A percentile compares a stretch with the other conserved stretches of the same genome.
These are phyloP conservation scores for Monodelphis domestica DNA, from an alignment of 2,797 vertebrate species.

Conservation along the genomic window DNA sequence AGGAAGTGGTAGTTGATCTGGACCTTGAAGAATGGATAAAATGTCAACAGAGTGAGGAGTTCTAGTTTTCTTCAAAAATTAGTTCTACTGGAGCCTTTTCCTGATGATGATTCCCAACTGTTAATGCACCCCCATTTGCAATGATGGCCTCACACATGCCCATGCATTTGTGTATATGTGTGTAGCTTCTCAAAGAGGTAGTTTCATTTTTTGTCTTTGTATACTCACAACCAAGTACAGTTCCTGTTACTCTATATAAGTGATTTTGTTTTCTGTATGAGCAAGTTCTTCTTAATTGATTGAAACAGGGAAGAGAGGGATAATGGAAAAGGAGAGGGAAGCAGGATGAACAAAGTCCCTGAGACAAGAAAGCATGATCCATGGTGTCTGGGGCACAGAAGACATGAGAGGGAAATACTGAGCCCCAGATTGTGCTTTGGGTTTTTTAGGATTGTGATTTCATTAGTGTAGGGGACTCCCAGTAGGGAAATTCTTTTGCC, in stretches of 20 bases:
- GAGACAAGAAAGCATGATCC: background rate
- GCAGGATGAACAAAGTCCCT: background rate
- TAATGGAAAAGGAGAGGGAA: background rate
- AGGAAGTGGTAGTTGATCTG: background rate
- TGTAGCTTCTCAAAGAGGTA: background rate
- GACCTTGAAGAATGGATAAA: background rate
- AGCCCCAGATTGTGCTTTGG: background rate
- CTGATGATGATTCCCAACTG: background rate
- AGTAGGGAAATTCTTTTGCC: background rate
- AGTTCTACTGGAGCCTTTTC: background rate
- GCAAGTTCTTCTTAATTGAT: background rate
- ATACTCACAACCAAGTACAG: background rate
- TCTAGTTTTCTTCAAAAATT: background rate
- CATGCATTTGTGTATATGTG: too few relatives aligned
- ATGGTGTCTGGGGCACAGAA: background rate
- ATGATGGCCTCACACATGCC: background rate
- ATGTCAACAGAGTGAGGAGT: background rate
- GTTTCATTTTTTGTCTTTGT: background rate
- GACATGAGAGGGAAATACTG: background rate
- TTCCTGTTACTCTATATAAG: background rate
- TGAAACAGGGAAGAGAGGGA: background rate
- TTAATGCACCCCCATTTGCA: background rate
- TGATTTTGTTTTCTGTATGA: too few relatives aligned
- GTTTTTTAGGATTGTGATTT: background rate
- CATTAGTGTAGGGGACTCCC: background rate